Evolutionary conservation across 1,140 invertebrate genomes (phyloP), one percentile per base, ranked within the genome.

Genomic region (Samia ricini): DNA sequence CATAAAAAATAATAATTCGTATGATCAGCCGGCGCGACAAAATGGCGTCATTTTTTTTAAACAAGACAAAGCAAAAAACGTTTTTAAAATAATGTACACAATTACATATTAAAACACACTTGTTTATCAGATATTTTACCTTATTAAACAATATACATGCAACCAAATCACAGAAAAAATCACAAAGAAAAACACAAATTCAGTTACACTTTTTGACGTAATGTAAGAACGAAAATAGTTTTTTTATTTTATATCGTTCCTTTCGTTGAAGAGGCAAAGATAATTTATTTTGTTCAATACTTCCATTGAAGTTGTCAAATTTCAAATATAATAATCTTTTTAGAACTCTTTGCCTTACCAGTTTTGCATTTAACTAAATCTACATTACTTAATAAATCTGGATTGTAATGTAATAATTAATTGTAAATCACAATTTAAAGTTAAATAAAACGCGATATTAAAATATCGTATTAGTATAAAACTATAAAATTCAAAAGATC

Each of bases 11-110:
- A 79, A 81, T 81, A 81, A 77, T 79, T 79, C 74, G 61, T 69
- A 69, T 55, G 79, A 89, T 89, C 87, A 89, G 87, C 87, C 87
- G 87, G 87, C 85, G 83, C 81, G 76, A 89, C 87, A 89, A 89
- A 89, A 89, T 89, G 87, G 87, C 87, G 87, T 89, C 87, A 89
- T 83, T 76, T 78, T 77, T n/a, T 74, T 75, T 76, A 84, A 85
- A 87, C 84, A 85, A 82, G 77, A 63, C 63, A 70, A 76, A 72
- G 61, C 59, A 69, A 72, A 71, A 74, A 56, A 56, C 48, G 4
- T 48, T 48, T 48, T 58, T 22, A 12, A 36, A 48, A 48, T 54
- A 60, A 49, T 49, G 48, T 49, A 15, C 20, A 36, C n/a, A 12
- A 42, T 42, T 3, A 42, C 12, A 42, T 42, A 15, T 42, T 36